Evolutionary conservation across 92 coral and sea anemone species (phyloP), one percentile per base, ranked within the genome.

Genomic region (Micromussa lordhowensis): DNA sequence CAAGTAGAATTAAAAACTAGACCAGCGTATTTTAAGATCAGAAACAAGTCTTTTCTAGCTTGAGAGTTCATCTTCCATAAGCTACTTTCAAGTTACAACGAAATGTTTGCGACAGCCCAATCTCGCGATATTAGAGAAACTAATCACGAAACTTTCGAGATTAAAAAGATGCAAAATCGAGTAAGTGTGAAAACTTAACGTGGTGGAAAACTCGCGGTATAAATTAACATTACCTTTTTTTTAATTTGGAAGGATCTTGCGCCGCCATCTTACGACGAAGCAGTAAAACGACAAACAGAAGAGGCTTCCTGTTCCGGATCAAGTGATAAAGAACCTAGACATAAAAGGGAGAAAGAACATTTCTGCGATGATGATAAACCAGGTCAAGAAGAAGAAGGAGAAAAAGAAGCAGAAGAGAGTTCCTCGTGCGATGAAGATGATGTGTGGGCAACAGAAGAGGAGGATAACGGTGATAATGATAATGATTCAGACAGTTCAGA

Each of bases 381-480:
- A 22, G 22, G 61, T 11, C 57, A 16, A 48, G 78, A 86, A 2
- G 58, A 14, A 22, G 64, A 16, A 48, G 78, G 78, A 2, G 58
- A 14, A 22, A 51, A 26, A 0, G 51, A 44, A 44, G 85, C 4
- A 17, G 36, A 68, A 8, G 86, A 69, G 5, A 21, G 80, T 14
- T 54, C 38, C 64, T 70, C 85, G 8, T 79, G 86, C 14, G 85
- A 79, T 35, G 85, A 87, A 51, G 90, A 87, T 24, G 90, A 87
- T 14, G 80, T 79, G 19, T 87, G 90, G 90, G 79, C 85, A 38
- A 87, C 90, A 13, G 90, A 87, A 68, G 85, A 81, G 44, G 90
- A 87, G 53, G 90, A 87, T 24, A 21, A 66, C 12, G 64, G 5
- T 3, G 68, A 61, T 7, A 22, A 68, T 21, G 51, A 19, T 0